Conservation (phyloP, 37 sponge, comb jelly and placozoan genomes). For the Amphimedon queenslandica region DNA sequence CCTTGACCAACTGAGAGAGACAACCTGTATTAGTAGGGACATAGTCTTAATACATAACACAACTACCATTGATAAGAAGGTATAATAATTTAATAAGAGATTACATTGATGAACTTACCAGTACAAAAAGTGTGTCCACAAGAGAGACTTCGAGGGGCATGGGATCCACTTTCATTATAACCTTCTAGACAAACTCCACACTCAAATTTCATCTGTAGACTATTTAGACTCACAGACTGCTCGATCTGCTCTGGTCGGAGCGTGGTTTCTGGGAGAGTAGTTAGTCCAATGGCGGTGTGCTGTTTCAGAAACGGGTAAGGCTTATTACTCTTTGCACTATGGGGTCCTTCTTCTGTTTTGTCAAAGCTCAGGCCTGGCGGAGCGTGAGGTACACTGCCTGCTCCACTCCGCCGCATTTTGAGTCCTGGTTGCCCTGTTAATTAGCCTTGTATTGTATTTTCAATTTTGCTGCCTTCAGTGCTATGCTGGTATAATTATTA, state of each 20-base stretch:
- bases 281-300: not conserved
- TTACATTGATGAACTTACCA: constrained; percentile 22
- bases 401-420: too few species aligned
- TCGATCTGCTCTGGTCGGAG: not conserved
- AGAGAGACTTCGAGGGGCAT: constrained; percentile 24
- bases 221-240: not conserved
- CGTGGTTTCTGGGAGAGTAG: too few species aligned
- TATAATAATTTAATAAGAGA: not conserved
- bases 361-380: too few species aligned
- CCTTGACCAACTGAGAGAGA: not conserved
- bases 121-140: constrained; percentile 55
- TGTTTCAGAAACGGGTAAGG: too few species aligned
- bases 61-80: not conserved
- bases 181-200: constrained; percentile 27
- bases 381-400: too few species aligned
- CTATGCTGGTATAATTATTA: too few species aligned
- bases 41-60: not conserved
- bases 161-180: constrained; percentile 1
- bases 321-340: too few species aligned
- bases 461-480: too few species aligned
- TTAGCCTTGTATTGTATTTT: too few species aligned
- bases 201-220: constrained; percentile 6
- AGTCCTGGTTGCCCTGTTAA: too few species aligned
- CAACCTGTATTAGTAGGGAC: constrained; percentile 9
- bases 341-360: too few species aligned